phyloP scores from a whole-genome alignment of 2,797 vertebrate genomes.

The Lagocephalus sceleratus region DNA sequence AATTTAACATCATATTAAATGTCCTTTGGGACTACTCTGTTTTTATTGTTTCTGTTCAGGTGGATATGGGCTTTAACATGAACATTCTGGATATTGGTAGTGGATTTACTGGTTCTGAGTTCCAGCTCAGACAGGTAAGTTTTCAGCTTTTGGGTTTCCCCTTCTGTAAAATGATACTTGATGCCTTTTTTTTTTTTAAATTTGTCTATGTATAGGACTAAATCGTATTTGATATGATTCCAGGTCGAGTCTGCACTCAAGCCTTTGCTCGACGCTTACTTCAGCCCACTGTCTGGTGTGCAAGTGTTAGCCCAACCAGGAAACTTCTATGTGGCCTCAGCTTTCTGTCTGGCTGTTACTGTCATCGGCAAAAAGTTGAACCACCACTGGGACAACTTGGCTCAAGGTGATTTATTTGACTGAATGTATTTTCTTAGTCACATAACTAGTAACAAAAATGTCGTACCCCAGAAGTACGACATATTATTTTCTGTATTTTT shows the following conservation, averaged over 20 bases:
- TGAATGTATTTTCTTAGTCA: neutral
- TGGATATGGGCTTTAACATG: slow-evolving; percentile 93
- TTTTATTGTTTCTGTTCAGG: slow-evolving; percentile 33
- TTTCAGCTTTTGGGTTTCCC: neutral
- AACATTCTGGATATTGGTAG: slow-evolving; percentile 92
- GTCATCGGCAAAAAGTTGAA: slow-evolving; percentile 89
- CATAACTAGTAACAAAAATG: no score
- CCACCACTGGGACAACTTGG: slow-evolving; percentile 77
- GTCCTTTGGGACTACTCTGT: neutral
- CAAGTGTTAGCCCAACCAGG: slow-evolving; percentile 91
- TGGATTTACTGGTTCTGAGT: slow-evolving; percentile 89
- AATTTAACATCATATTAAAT: no score
- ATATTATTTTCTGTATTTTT: slow-evolving; percentile 15
- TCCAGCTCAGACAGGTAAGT: slow-evolving; percentile 88
- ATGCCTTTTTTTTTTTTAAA: no score
- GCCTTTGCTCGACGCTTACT: slow-evolving; percentile 88
- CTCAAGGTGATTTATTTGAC: slow-evolving; percentile 73
- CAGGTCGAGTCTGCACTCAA: slow-evolving; percentile 87
- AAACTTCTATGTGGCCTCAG: slow-evolving; percentile 90
- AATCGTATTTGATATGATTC: neutral
- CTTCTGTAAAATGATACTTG: no score
- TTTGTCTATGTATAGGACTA: no score
- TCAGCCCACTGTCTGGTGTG: slow-evolving; percentile 88
- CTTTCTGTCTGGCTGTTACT: slow-evolving; percentile 92
- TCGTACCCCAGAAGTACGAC: no score